phyloP scores from a whole-genome alignment of 1,140 invertebrate species.

The Contarinia nasturtii region DNA sequence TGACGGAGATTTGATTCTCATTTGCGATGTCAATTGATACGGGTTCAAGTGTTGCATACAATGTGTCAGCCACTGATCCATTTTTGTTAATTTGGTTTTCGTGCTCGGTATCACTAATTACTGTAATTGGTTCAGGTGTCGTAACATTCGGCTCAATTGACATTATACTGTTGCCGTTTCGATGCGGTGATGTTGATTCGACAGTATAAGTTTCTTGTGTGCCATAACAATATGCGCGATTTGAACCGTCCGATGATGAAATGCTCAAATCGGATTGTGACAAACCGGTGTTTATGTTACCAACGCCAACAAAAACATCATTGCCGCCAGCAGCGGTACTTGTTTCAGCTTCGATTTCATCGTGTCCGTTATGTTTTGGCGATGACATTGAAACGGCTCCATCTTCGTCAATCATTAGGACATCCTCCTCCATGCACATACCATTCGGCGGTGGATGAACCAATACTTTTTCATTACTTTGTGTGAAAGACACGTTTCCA shows the following conservation, averaged over 20 bases:
- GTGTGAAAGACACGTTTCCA: background rate
- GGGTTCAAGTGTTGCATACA: constrained; percentile 25
- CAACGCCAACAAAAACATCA: constrained; percentile 20
- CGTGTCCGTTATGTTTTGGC: constrained; percentile 12
- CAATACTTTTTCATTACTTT: constrained; percentile 20
- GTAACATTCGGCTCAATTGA: background rate
- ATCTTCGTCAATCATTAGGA: background rate
- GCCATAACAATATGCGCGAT: constrained; percentile 52
- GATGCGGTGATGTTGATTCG: constrained; percentile 15
- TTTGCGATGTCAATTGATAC: constrained; percentile 25
- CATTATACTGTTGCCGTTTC: no score
- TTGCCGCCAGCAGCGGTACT: no score
- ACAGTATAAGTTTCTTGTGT: constrained; percentile 57
- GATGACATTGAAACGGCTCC: background rate
- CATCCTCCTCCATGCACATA: background rate
- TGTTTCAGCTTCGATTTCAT: constrained; percentile 15
- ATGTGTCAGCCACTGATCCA: background rate
- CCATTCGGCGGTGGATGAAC: constrained; percentile 17
- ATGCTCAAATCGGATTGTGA: constrained; percentile 57
- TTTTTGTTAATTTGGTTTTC: no score
- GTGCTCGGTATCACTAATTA: background rate
- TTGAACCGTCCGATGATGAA: constrained; percentile 42
- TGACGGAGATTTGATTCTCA: constrained; percentile 25
- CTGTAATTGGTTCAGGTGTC: background rate
- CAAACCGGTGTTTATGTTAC: constrained; percentile 43